phyloP scores from a whole-genome alignment of 2,113 vertebrate species.

The Shinisaurus crocodilurus region DNA sequence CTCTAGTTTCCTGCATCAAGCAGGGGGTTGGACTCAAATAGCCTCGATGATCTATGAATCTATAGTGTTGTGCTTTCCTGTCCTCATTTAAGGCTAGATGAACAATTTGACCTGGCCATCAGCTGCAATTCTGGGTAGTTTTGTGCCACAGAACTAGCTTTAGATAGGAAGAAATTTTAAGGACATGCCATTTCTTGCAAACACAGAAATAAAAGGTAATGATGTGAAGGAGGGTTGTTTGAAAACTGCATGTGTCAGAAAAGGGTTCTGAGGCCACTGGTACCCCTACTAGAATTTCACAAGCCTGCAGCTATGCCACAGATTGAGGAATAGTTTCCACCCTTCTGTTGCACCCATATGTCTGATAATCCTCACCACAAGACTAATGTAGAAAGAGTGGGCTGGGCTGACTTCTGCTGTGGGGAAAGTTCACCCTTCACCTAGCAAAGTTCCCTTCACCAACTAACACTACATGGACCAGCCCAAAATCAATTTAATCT shows the following conservation, averaged over 20 bases:
- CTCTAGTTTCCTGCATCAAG: too few species aligned
- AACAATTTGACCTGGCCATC: not conserved
- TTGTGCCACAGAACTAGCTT: not conserved
- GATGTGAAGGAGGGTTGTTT: not conserved
- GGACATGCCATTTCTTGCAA: not conserved
- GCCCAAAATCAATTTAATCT: not conserved
- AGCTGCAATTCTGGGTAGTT: not conserved
- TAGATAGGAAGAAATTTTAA: not conserved
- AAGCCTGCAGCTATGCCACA: not conserved
- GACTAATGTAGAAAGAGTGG: not conserved
- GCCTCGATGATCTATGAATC: too few species aligned
- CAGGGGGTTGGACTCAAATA: too few species aligned
- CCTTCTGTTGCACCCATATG: not conserved
- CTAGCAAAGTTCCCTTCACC: not conserved
- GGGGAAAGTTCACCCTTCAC: not conserved
- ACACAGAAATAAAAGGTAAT: not conserved
- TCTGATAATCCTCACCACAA: not conserved
- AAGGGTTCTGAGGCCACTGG: not conserved
- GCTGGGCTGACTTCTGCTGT: not conserved
- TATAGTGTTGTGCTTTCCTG: too few species aligned
- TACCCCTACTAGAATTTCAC: not conserved
- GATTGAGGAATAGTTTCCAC: not conserved
- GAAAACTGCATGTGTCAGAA: not conserved
- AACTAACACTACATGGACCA: not conserved
- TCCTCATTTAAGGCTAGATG: not conserved